A percentile compares a stretch with the other conserved stretches of the same genome.
Conservation (phyloP, 2,797 vertebrate species). For the Novumbra hubbsi region DNA sequence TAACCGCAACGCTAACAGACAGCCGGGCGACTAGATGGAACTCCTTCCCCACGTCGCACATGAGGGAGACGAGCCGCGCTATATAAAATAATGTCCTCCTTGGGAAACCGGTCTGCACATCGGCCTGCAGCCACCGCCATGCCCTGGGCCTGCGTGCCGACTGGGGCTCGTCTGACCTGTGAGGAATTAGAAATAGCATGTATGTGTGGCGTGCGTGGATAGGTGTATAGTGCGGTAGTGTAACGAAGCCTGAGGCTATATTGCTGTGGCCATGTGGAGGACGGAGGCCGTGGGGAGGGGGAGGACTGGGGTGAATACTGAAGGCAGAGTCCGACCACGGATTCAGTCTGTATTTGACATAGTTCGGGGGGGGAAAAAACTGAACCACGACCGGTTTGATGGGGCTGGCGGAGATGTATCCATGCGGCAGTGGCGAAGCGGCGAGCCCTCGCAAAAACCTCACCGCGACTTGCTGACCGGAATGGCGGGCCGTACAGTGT, state of each 20-base stretch:
- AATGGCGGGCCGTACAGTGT: background rate
- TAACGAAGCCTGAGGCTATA: slow-evolving; percentile 46
- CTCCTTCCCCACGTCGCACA: background rate
- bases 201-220: slow-evolving; percentile 36
- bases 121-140: no score
- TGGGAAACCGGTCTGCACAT: background rate
- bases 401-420: background rate
- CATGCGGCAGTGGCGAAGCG: background rate
- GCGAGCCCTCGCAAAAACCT: background rate
- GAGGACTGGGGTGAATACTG: slow-evolving; percentile 38
- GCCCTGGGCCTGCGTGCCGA: background rate
- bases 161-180: slow-evolving; percentile 47
- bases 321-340: slow-evolving; percentile 17
- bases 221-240: slow-evolving; percentile 37
- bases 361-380: background rate
- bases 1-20: background rate
- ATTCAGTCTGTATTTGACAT: background rate
- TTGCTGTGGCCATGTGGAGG: slow-evolving; percentile 35
- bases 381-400: background rate
- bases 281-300: background rate
- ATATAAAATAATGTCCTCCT: background rate
- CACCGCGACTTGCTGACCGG: background rate
- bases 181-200: slow-evolving; percentile 45
- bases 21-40: background rate
- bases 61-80: background rate